Evolutionary conservation across 2,888 invertebrate species (phyloP).

Genomic region (Spisula solida): DNA sequence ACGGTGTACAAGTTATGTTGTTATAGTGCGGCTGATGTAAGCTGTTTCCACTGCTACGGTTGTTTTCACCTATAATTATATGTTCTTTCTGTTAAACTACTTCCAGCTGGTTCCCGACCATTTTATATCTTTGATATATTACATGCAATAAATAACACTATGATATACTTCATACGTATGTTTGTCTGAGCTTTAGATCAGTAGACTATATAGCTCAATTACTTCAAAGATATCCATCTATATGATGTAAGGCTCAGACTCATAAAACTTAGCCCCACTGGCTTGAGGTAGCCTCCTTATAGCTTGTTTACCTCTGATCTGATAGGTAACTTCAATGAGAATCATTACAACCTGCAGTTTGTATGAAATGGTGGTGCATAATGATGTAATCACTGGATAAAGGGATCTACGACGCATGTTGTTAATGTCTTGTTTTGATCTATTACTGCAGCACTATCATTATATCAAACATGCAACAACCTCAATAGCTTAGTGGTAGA

Average conservation of each 20-base stretch:
- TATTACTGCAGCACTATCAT: too few relatives aligned
- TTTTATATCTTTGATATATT: conserved; percentile 6
- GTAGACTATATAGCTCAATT: neutral
- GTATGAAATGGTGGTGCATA: neutral
- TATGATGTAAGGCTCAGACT: conserved; percentile 5
- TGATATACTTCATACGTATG: neutral
- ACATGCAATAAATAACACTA: neutral
- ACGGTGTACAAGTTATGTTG: too few relatives aligned
- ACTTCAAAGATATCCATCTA: conserved; percentile 15
- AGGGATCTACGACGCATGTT: neutral
- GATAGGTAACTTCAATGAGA: neutral
- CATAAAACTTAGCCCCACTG: neutral
- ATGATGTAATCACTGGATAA: neutral
- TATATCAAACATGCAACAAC: too few relatives aligned
- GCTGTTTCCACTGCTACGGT: neutral
- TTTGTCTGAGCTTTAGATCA: neutral
- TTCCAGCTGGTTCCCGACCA: conserved; percentile 18
- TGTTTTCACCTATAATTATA: neutral
- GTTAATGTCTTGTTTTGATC: too few relatives aligned
- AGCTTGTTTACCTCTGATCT: neutral
- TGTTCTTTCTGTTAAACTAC: neutral
- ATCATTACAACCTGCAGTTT: neutral
- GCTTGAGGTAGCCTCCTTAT: neutral
- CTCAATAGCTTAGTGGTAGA: too few relatives aligned
- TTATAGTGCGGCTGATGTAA: too few relatives aligned